phyloP scores from a whole-genome alignment of 2,888 invertebrate species.

The Ethmia dodecea region DNA sequence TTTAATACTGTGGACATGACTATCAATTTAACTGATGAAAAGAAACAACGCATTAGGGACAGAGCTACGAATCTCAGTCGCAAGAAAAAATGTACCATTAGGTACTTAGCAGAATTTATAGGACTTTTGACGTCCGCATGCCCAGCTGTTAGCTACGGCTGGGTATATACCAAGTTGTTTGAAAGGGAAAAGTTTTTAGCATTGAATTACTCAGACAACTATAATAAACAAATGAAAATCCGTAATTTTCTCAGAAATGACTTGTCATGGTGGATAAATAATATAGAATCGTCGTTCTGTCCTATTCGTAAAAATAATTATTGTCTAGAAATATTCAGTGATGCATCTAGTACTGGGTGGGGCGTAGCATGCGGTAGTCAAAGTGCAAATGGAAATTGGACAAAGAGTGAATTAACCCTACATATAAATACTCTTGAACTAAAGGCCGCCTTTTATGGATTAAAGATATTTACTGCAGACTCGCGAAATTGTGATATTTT shows the following conservation, averaged over 20 bases:
- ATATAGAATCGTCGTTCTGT: slow-evolving; percentile 1
- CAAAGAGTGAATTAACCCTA: slow-evolving; percentile 2
- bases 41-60: background rate
- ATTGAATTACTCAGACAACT: slow-evolving; percentile 4
- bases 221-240: background rate
- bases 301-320: slow-evolving; percentile 5
- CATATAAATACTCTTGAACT: slow-evolving; percentile 17
- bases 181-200: slow-evolving; percentile 11
- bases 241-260: too few species aligned
- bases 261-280: slow-evolving; percentile 7
- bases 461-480: slow-evolving; percentile 10
- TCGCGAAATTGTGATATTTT: slow-evolving; percentile 10
- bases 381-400: slow-evolving; percentile 14
- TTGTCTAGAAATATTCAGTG: slow-evolving; percentile 8
- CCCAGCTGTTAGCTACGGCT: slow-evolving; percentile 9
- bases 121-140: slow-evolving; percentile 7
- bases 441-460: slow-evolving; percentile 11
- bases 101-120: slow-evolving; percentile 8
- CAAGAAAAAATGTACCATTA: slow-evolving; percentile 1
- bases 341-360: slow-evolving; percentile 16
- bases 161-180: slow-evolving; percentile 10
- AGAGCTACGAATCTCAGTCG: background rate
- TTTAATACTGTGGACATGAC: slow-evolving; percentile 5
- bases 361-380: slow-evolving; percentile 10
- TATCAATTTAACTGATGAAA: slow-evolving; percentile 1